These are phyloP conservation scores for Natator depressus DNA, from an alignment of 2,113 vertebrate species.

Conservation along the genomic window DNA sequence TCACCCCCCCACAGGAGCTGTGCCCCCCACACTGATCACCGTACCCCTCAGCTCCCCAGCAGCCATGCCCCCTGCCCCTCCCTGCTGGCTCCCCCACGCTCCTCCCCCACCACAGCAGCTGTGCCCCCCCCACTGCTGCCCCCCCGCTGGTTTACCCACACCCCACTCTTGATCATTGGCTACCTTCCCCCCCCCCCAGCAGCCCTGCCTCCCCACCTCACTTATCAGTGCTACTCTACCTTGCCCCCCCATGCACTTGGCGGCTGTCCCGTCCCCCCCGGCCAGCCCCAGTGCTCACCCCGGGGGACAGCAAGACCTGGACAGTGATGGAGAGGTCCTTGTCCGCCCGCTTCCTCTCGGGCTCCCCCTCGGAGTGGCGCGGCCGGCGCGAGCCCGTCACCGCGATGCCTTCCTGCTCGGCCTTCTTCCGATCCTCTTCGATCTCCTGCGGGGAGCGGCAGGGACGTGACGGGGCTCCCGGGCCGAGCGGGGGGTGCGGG, in stretches of 20 bases:
- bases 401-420: constrained; percentile 89
- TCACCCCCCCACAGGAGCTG: background rate
- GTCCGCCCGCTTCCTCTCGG: constrained; percentile 49
- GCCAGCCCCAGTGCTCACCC: constrained; percentile 56
- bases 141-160: too few species aligned
- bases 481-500: background rate
- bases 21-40: background rate
- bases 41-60: background rate
- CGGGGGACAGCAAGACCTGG: constrained; percentile 71
- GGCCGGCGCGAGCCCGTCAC: constrained; percentile 84
- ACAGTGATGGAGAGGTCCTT: constrained; percentile 82
- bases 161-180: too few species aligned
- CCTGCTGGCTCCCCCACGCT: too few species aligned
- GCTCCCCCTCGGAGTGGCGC: constrained; percentile 72
- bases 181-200: background rate
- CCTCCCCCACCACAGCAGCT: background rate
- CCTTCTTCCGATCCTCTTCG: constrained; percentile 90
- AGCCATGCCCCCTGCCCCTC: background rate
- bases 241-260: too few species aligned
- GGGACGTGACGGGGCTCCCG: background rate
- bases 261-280: background rate
- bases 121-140: background rate
- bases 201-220: too few species aligned
- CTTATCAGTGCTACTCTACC: too few species aligned
- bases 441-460: constrained; percentile 82